Conservation (phyloP, 2,113 vertebrate species). For the Bufo bufo region DNA sequence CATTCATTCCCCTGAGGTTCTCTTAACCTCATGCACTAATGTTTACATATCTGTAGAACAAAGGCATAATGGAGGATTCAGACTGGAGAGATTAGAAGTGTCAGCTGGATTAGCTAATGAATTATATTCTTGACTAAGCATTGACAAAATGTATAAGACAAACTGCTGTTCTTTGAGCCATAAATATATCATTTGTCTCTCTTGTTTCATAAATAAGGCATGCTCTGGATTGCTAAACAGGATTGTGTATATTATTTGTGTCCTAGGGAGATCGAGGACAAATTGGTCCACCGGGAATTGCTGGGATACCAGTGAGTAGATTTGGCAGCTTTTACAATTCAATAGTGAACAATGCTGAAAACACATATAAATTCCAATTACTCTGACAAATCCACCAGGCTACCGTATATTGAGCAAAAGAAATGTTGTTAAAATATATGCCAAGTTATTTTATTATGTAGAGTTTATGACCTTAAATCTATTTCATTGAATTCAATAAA, state of each 20-base stretch:
- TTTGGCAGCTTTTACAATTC: constrained; percentile 35
- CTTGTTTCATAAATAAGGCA: constrained; percentile 56
- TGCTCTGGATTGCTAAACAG: constrained; percentile 49
- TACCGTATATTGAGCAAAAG: constrained; percentile 3
- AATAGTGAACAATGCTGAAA: constrained; percentile 39
- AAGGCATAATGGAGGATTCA: constrained; percentile 51
- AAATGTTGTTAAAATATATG: constrained; percentile 11
- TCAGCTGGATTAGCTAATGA: constrained; percentile 57
- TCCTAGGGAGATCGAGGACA: constrained; percentile 84
- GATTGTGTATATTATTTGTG: constrained; percentile 56
- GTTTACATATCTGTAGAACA: constrained; percentile 52
- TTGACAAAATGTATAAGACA: constrained; percentile 56
- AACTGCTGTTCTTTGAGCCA: constrained; percentile 55
- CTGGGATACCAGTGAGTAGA: constrained; percentile 77
- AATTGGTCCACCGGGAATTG: constrained; percentile 74
- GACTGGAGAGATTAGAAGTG: constrained; percentile 51
- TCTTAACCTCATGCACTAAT: constrained; percentile 50
- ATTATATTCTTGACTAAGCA: constrained; percentile 56
- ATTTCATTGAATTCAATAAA: neutral
- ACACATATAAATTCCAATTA: constrained; percentile 38
- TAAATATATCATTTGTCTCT: constrained; percentile 57
- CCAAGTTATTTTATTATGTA: neutral
- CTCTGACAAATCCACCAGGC: neutral
- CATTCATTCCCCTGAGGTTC: constrained; percentile 43
- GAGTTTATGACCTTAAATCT: neutral